Evolutionary conservation across 2,113 vertebrate species (phyloP).

Genomic region (Seriola dumerili): DNA sequence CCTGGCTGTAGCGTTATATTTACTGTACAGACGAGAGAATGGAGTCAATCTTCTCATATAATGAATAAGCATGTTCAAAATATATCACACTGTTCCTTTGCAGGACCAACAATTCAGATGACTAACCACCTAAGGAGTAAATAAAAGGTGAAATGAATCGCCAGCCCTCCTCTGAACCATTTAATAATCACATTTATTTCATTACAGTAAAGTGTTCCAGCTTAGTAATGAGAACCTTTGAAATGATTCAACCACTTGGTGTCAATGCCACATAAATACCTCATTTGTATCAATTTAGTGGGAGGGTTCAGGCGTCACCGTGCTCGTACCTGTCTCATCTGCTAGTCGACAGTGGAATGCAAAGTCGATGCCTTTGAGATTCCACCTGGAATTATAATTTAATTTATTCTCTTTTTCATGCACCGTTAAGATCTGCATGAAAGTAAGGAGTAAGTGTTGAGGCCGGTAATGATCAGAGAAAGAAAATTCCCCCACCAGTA

Average conservation of each 20-base stretch:
- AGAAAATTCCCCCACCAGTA: conserved; percentile 42
- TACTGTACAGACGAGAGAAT: neutral
- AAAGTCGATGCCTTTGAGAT: conserved; percentile 42
- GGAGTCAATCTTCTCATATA: neutral
- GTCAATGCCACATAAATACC: conserved; percentile 54
- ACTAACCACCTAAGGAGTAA: conserved; percentile 22
- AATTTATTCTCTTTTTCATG: conserved; percentile 71
- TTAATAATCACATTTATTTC: conserved; percentile 36
- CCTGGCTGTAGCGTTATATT: neutral
- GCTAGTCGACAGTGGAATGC: conserved; percentile 50
- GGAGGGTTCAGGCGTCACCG: conserved; percentile 31
- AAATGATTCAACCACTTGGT: conserved; percentile 42
- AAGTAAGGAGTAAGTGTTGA: conserved; percentile 35
- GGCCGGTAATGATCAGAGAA: conserved; percentile 53
- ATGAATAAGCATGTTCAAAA: neutral
- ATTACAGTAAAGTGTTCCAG: conserved; percentile 22
- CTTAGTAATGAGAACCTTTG: conserved; percentile 36
- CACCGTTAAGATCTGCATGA: conserved; percentile 62
- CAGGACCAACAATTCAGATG: neutral
- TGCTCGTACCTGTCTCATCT: conserved; percentile 51
- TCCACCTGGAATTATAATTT: conserved; percentile 54
- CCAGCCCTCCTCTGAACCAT: conserved; percentile 5
- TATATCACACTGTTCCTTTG: neutral
- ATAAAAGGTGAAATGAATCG: conserved; percentile 22
- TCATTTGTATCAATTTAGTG: conserved; percentile 71